phyloP scores from a whole-genome alignment of 2,888 invertebrate species.

The Ischnura elegans region DNA sequence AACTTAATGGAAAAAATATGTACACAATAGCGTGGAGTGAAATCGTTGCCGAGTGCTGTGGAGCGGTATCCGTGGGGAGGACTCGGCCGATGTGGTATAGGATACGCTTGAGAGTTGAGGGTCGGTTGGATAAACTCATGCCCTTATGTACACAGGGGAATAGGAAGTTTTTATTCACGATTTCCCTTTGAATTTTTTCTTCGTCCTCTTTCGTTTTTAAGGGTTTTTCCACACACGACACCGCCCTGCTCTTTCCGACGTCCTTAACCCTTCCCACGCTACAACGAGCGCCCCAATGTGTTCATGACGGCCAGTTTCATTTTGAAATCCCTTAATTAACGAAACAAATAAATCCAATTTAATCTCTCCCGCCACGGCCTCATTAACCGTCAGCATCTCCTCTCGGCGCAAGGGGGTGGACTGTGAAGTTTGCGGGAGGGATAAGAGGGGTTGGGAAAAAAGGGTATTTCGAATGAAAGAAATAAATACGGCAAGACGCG shows the following conservation, averaged over 20 bases:
- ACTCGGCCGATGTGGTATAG: background rate
- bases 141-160: too few species aligned
- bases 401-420: background rate
- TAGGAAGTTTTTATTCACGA: too few species aligned
- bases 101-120: background rate
- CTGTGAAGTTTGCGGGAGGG: too few species aligned
- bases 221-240: background rate
- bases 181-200: background rate
- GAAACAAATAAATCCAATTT: constrained; percentile 38
- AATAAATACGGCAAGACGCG: background rate
- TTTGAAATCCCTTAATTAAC: constrained; percentile 29
- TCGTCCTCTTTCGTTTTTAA: too few species aligned
- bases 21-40: background rate
- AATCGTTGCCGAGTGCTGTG: background rate
- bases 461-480: background rate
- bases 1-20: too few species aligned
- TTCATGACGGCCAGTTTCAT: constrained; percentile 35
- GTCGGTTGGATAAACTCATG: background rate
- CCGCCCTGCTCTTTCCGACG: background rate
- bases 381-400: constrained; percentile 27
- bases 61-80: background rate
- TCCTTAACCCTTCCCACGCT: background rate
- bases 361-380: constrained; percentile 15
- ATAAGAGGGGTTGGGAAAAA: background rate
- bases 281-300: constrained; percentile 27